Evolutionary conservation across 2,797 vertebrate genomes (phyloP).

Genomic region (Oreortyx pictus): DNA sequence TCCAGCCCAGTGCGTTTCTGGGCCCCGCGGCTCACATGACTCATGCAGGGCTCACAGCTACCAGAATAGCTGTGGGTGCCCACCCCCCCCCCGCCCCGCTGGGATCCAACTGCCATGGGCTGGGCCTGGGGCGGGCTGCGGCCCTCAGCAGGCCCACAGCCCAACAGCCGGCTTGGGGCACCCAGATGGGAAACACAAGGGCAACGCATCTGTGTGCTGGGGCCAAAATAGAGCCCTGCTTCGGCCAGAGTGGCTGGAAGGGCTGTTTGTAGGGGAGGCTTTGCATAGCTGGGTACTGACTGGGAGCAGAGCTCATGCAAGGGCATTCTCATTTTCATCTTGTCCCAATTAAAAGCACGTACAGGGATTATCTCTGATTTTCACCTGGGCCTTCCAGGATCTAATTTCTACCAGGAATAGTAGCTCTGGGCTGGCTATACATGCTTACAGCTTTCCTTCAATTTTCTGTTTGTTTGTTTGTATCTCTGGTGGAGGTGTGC

Average conservation of each 20-base stretch:
- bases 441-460: not conserved
- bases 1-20: slow-evolving; percentile 74
- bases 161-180: slow-evolving; percentile 24
- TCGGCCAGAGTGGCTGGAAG: not conserved
- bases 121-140: not conserved
- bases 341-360: slow-evolving; percentile 64
- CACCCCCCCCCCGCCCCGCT: not conserved
- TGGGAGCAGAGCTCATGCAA: not conserved
- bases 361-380: slow-evolving; percentile 70
- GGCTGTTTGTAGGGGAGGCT: slow-evolving; percentile 53
- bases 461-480: not conserved
- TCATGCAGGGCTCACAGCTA: slow-evolving; percentile 76
- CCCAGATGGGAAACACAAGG: slow-evolving; percentile 62
- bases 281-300: slow-evolving; percentile 3
- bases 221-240: slow-evolving; percentile 45
- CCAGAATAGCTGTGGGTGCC: slow-evolving; percentile 83
- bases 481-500: not conserved
- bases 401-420: slow-evolving; percentile 49
- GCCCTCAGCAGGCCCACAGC: not conserved
- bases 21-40: slow-evolving; percentile 75
- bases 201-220: not conserved
- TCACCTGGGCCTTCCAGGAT: slow-evolving; percentile 35
- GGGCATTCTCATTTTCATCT: slow-evolving; percentile 45
- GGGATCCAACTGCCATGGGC: not conserved
- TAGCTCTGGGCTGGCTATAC: not conserved